Evolutionary conservation across 2,888 invertebrate genomes (phyloP), one percentile per base, ranked within the genome.

Genomic region (Dryococelus australis): DNA sequence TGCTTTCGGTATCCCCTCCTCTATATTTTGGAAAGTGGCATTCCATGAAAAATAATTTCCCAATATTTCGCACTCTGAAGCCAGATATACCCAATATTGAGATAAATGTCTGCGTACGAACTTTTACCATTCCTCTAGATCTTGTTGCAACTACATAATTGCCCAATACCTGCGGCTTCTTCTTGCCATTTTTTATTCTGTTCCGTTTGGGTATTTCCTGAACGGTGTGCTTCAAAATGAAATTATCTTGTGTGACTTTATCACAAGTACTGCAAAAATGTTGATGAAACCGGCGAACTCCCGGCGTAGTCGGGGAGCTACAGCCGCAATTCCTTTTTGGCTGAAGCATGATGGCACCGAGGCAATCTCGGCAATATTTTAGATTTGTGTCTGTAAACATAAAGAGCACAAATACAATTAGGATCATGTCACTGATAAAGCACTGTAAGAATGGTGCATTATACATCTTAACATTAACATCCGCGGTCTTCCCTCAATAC

Each of bases 111-210:
- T 26, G 79, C 16, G 79, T 10, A 79, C 79, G 16, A 79, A 79
- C 79, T 79, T 79, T 79, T 79, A 79, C n/a, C 79, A 79, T 79
- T 79, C 13, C 79, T 79, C 79, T 79, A 79, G 79, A 79, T 79
- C 16, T 79, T 24, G 79, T 79, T 8, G 79, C 6, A 79, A 79
- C 27, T 10, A 79, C 6, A 79, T 79, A 79, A 8, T 79, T 79
- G 79, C 16, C 16, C 79, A 79, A 10, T 79, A 79, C 79, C 27
- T 79, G 79, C 9, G 79, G 79, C 20, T 79, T 79, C 27, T 79
- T 79, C 79, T 79, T 79, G 20, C 79, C 79, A 79, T 79, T 79
- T 79, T 16, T 79, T 24, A 79, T 16, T 79, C 79, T 79, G 79
- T 79, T 79, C n/a, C 79, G 79, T 79, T 79, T 79, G 8, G 79